phyloP scores from a whole-genome alignment of 2,113 vertebrate genomes.

The Austrofundulus limnaeus region DNA sequence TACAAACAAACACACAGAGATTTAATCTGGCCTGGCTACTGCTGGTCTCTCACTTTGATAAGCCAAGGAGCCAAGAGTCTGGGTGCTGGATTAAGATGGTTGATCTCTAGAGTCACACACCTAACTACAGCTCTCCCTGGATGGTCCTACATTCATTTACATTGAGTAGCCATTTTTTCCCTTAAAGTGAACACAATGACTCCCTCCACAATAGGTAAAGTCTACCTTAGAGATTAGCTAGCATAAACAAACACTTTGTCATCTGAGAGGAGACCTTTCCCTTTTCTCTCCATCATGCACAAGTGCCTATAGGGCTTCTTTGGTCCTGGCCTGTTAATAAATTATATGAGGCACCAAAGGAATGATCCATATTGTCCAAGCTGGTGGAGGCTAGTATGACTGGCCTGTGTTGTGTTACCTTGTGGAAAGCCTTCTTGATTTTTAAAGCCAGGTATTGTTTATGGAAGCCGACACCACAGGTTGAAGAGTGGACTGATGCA shows the following conservation, averaged over 20 bases:
- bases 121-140: conserved; percentile 27
- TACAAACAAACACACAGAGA: conserved; percentile 59
- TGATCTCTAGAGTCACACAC: conserved; percentile 59
- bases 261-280: conserved; percentile 62
- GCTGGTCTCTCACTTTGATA: conserved; percentile 74
- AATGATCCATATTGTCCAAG: conserved; percentile 56
- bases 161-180: conserved; percentile 65
- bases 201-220: conserved; percentile 64
- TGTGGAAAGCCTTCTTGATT: conserved; percentile 37
- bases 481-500: conserved; percentile 24
- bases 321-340: conserved; percentile 60
- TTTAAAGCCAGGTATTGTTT: conserved; percentile 43
- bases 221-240: conserved; percentile 63
- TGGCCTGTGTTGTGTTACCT: conserved; percentile 65
- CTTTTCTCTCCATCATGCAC: conserved; percentile 41
- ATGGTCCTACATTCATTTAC: conserved; percentile 69
- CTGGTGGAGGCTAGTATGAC: conserved; percentile 48
- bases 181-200: conserved; percentile 62
- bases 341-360: conserved; percentile 60
- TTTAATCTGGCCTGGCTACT: conserved; percentile 70
- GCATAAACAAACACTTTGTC: conserved; percentile 70
- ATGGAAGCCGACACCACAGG: conserved; percentile 59
- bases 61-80: conserved; percentile 78
- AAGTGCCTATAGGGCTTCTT: conserved; percentile 25
- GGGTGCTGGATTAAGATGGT: conserved; percentile 77